phyloP scores from a whole-genome alignment of 2,797 vertebrate genomes.

The Melopsittacus undulatus region DNA sequence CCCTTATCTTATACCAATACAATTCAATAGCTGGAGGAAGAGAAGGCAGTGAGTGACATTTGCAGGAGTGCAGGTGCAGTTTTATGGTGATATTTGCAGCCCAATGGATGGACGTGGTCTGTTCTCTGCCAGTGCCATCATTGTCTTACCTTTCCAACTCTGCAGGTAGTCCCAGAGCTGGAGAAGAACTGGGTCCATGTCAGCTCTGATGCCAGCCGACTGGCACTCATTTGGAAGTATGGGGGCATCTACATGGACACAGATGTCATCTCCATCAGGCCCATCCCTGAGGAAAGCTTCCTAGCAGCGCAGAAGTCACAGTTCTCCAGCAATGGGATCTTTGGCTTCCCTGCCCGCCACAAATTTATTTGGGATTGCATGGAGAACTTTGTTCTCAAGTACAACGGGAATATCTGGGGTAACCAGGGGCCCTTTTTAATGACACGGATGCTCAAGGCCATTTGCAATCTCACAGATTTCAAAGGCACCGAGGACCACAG shows the following conservation, averaged over 20 bases:
- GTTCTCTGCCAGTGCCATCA: fast-evolving
- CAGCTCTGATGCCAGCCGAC: slow-evolving; percentile 74
- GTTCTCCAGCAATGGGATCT: slow-evolving; percentile 75
- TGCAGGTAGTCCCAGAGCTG: slow-evolving; percentile 58
- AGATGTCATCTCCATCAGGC: slow-evolving; percentile 77
- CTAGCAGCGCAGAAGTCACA: slow-evolving; percentile 68
- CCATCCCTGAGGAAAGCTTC: slow-evolving; percentile 72
- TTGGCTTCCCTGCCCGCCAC: slow-evolving; percentile 74
- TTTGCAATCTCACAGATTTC: slow-evolving; percentile 72
- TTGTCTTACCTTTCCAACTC: not conserved
- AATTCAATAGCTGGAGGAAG: not conserved
- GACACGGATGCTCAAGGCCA: slow-evolving; percentile 71
- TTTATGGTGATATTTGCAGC: not conserved
- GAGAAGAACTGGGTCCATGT: slow-evolving; percentile 76
- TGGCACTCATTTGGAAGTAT: slow-evolving; percentile 78
- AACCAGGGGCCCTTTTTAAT: slow-evolving; percentile 77
- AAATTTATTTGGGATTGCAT: slow-evolving; percentile 78
- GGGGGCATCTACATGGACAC: slow-evolving; percentile 81
- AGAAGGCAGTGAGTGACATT: not conserved
- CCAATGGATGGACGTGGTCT: fast-evolving
- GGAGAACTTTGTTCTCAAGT: slow-evolving; percentile 79
- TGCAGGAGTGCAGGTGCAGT: not conserved
- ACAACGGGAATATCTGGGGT: slow-evolving; percentile 77
- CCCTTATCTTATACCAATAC: not conserved
- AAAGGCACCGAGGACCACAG: slow-evolving; percentile 58